Evolutionary conservation across 2,888 invertebrate genomes (phyloP), one percentile per base, ranked within the genome.

Genomic region (Nesidiocoris tenuis): DNA sequence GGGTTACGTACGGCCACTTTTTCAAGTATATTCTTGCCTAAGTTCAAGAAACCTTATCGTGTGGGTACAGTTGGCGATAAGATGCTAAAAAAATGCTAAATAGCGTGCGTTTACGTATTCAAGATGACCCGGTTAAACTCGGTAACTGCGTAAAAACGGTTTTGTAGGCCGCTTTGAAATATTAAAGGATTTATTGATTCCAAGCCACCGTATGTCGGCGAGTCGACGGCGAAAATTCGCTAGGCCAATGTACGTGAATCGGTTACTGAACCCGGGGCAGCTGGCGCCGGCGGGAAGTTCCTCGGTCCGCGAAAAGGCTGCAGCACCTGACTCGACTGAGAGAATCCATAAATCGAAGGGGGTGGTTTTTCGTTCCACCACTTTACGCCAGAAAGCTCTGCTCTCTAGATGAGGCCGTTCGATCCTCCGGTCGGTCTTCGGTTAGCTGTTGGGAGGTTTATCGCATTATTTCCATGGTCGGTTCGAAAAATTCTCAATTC

Each of bases 311-410:
- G 54, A 67, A 67, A 39, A 67, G 67, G 67, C 55, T 16, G 67
- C 67, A 67, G 67, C 67, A 67, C 67, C 16, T 18, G 39, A 12
- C 39, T 22, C 2, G 54, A 25, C 17, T 39, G 65, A 24, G 22
- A 21, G 19, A 56, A 67, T 67, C 67, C 54, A 67, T 67, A 67
- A 67, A 55, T 55, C 67, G 21, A 55, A 21, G 56, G 67, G n/a
- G 18, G 12, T 67, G 39, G 39, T 56, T 65, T 39, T 65, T 65
- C n/a, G 24, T 65, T 19, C 67, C 55, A 21, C 19, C 55, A 22
- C 17, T 56, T 56, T 54, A 22, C 67, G 55, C 67, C 67, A 67
- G 67, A 67, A 55, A 55, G 67, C 67, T 67, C 67, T 67, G 67
- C 23, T 1, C 21, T 39, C 65, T 63, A n/a, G n/a, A n/a, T n/a